Evolutionary conservation across 2,797 vertebrate species (phyloP).

Genomic region (Serranus cabrilla): DNA sequence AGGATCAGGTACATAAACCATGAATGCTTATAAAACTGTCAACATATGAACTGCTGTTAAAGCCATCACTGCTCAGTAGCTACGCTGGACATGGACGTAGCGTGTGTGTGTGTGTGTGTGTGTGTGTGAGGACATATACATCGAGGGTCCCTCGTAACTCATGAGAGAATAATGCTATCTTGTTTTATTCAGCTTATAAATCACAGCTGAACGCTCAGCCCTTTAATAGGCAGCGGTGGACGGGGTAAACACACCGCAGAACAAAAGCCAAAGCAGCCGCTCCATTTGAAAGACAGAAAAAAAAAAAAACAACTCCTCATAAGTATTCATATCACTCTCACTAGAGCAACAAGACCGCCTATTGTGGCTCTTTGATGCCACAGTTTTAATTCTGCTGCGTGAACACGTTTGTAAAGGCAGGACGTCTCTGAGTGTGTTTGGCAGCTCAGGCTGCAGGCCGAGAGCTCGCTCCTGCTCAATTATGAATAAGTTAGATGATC

Average conservation of each 20-base stretch:
- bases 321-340: slow-evolving; percentile 72
- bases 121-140: slow-evolving; percentile 28
- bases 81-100: slow-evolving; percentile 9
- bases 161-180: slow-evolving; percentile 55
- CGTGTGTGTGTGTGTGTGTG: slow-evolving; percentile 34
- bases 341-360: slow-evolving; percentile 49
- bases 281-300: slow-evolving; percentile 1
- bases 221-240: slow-evolving; percentile 52
- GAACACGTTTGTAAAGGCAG: slow-evolving; percentile 47
- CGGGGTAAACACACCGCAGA: slow-evolving; percentile 56
- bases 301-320: slow-evolving; percentile 44
- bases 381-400: slow-evolving; percentile 58
- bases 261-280: slow-evolving; percentile 70
- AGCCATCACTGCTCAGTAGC: slow-evolving; percentile 45
- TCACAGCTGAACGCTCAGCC: slow-evolving; percentile 54
- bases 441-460: slow-evolving; percentile 28
- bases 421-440: slow-evolving; percentile 5
- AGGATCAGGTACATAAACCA: slow-evolving; percentile 65
- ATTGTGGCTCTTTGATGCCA: slow-evolving; percentile 54
- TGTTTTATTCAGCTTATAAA: slow-evolving; percentile 70
- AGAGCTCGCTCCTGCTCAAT: slow-evolving; percentile 28
- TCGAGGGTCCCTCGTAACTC: slow-evolving; percentile 49
- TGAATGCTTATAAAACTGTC: slow-evolving; percentile 64
- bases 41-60: slow-evolving; percentile 56
- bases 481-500: slow-evolving; percentile 42